Conservation (phyloP, 2,888 invertebrate species). For the Trachelus stipa region DNA sequence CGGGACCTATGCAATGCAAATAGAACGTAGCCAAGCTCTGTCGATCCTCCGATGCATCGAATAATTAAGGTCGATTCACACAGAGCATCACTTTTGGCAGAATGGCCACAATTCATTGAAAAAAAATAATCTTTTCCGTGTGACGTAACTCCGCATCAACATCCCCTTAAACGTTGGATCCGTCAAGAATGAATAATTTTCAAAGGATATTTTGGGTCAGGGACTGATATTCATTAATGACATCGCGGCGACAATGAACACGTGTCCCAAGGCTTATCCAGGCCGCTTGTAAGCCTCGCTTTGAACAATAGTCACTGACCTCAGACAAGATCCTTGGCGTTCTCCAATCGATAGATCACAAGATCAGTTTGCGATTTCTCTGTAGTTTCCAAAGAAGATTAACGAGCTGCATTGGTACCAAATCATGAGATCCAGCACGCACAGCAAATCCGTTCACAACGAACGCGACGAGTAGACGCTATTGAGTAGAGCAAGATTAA, state of each 20-base stretch:
- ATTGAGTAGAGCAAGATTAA: background rate
- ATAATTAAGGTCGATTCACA: background rate
- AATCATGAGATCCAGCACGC: background rate
- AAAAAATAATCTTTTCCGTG: background rate
- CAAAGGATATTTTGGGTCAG: conserved; percentile 11
- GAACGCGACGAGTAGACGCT: background rate
- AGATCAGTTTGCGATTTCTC: background rate
- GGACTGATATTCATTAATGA: background rate
- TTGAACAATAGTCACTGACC: background rate
- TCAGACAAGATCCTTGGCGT: background rate
- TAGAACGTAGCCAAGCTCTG: background rate
- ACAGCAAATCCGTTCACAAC: background rate
- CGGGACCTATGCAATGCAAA: background rate
- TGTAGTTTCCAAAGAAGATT: background rate
- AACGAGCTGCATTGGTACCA: background rate
- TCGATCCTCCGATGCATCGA: background rate
- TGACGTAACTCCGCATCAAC: background rate
- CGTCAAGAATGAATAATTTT: background rate
- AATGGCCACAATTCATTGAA: background rate
- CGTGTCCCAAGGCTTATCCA: background rate
- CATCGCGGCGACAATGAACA: background rate
- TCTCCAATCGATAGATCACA: background rate
- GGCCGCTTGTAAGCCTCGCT: background rate
- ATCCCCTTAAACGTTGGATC: background rate
- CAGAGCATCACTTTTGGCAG: background rate